Evolutionary conservation across 2,888 invertebrate genomes (phyloP).

Genomic region (Drosophila prostipennis): DNA sequence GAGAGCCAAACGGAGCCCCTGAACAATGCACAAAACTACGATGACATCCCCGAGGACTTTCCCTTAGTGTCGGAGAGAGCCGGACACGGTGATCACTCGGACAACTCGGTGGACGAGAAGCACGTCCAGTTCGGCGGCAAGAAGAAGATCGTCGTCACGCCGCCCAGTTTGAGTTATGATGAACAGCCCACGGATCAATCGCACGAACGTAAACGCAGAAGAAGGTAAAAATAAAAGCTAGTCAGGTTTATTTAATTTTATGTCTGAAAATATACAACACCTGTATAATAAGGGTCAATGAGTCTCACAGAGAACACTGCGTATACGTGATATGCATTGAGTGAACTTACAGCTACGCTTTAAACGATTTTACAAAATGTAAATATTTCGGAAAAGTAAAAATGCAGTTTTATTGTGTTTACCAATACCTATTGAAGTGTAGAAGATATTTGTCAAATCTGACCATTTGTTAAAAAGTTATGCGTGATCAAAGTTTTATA

Average conservation of each 20-base stretch:
- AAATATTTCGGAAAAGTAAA: too few relatives aligned
- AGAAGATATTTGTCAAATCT: too few relatives aligned
- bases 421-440: too few relatives aligned
- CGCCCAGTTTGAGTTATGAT: constrained; percentile 81
- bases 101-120: constrained; percentile 84
- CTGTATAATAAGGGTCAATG: neutral
- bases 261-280: too few relatives aligned
- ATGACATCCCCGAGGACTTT: constrained; percentile 84
- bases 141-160: constrained; percentile 82
- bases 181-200: constrained; percentile 83
- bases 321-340: constrained; percentile 17
- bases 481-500: too few relatives aligned
- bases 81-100: constrained; percentile 84
- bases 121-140: constrained; percentile 85
- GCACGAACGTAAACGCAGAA: constrained; percentile 85
- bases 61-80: constrained; percentile 84
- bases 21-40: constrained; percentile 82
- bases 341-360: too few relatives aligned
- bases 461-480: too few relatives aligned
- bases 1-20: constrained; percentile 81
- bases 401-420: too few relatives aligned
- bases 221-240: constrained; percentile 81
- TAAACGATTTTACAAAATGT: too few relatives aligned
- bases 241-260: too few relatives aligned
- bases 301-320: neutral